These are phyloP conservation scores for Dysdera silvatica DNA, from an alignment of 1,140 invertebrate genomes.

Conservation along the genomic window DNA sequence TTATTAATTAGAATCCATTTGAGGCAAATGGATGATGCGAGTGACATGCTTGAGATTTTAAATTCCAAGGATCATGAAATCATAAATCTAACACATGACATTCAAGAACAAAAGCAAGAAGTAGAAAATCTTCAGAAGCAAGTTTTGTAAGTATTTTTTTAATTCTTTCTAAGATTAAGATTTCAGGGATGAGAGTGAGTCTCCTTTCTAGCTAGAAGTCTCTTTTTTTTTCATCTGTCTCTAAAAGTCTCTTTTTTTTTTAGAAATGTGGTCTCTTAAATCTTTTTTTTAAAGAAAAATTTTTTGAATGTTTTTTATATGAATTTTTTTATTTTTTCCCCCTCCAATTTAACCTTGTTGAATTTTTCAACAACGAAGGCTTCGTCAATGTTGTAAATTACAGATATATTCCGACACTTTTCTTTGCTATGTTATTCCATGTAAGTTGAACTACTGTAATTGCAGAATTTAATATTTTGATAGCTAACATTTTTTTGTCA, in stretches of 20 bases:
- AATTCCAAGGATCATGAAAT: conserved; percentile 19
- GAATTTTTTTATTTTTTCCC: no score
- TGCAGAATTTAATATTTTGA: no score
- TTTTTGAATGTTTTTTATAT: no score
- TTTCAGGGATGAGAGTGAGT: neutral
- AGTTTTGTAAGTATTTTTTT: conserved; percentile 13
- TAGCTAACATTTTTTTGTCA: no score
- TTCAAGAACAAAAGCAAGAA: conserved; percentile 11
- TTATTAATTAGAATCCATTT: conserved; percentile 21
- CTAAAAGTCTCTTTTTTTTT: neutral
- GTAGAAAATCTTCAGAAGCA: conserved; percentile 20
- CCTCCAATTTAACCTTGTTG: no score
- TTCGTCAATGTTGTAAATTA: no score
- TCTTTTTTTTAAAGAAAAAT: no score
- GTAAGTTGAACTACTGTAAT: no score
- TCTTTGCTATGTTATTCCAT: no score
- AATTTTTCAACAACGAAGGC: no score
- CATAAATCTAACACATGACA: conserved; percentile 21
- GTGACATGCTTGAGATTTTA: neutral
- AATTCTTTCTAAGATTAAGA: neutral
- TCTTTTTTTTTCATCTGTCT: neutral
- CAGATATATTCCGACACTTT: no score
- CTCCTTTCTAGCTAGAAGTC: neutral
- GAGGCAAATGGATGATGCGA: conserved; percentile 2
- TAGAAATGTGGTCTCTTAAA: neutral